Base-by-base conservation (phyloP, 1,140 invertebrate genomes). In the Leptopilina clavipes region DNA sequence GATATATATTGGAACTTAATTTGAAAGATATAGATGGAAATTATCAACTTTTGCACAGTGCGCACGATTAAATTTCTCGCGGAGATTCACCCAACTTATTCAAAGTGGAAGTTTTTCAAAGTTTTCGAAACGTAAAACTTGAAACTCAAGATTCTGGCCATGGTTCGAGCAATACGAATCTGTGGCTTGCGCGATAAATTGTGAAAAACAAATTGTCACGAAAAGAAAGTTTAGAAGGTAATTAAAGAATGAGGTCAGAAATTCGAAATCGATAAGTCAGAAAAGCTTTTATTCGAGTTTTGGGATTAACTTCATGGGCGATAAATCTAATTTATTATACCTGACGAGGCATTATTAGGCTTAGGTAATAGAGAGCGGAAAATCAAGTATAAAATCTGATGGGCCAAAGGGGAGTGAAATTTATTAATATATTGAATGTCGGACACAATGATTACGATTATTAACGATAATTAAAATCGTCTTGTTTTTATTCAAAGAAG, bases 241-340 rank as follows among this genome's bases (percentile, higher is more conserved):
- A 65, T 65, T 65, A 65, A 22, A 31, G 59, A 65, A 65, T 65
- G 14, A 10, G 25, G 7, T 22, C 22, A 19, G 59, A 65, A 31
- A 22, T 22, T 31, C 19, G 10, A 0, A 14, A 22, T 65, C 19
- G 22, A 65, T 65, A 65, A 65, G 59, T 59, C 56, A 19, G 18
- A 25, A 31, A 31, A 31, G 59, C 59, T 65, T 65, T 65, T 31
- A 65, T 65, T 65, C 31, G 22, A 65, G 59, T 37, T 65, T 65
- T 31, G 25, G 59, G 25, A 31, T 65, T 25, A 65, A 31, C 56
- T 25, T 3, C 44, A 31, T 10, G 10, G 22, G 22, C 56, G 11
- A 25, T 25, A 65, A 31, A 65, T 65, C 31, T 31, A 59, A 25
- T 22, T 25, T 59, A 14, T 25, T 25, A 31, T 1, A 59, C 56